Base-by-base conservation (phyloP, 2,888 invertebrate genomes). In the Nesidiocoris tenuis region DNA sequence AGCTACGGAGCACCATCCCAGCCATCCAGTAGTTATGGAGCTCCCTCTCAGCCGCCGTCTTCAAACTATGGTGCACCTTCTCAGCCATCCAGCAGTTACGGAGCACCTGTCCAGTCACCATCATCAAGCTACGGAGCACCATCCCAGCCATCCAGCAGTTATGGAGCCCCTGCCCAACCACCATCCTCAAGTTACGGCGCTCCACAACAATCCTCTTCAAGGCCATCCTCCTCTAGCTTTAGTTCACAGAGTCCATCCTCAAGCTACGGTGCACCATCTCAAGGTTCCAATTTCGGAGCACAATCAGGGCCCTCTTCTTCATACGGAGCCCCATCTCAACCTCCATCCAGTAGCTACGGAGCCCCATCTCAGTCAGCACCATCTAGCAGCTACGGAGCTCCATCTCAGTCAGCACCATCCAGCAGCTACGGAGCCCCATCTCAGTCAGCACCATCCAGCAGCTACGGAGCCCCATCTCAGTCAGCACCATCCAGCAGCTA, bases 101-200 rank as follows among this genome's bases (percentile, higher is more conserved):
- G 39, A 39, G 5, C 39, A 39, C 39, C 39, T 7, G 39, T 12
- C 39, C 39, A 39, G 39, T 7, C 3, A 24, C 74, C 74, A 17
- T 57, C 76, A 7, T 56, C 74, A 18, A 76, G 66, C 16, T 80
- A 79, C 63, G 79, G 80, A 5, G 72, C 76, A 2, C 80, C 77
- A 39, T 18, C 24, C 59, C 0, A 18, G 3, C 59, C 19, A 39
- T 39, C 39, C 39, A 7, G 5, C 39, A 39, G 39, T 68, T 75
- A 71, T 55, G 71, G 77, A 19, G 54, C 65, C 63, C 79, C 72
- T 18, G 61, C 71, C 7, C 71, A 24, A 19, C 61, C 25, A 63
- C 72, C 61, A 25, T 25, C 24, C n/a, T n/a, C 61, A 82, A 70
- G 82, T 82, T 57, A 82, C 81, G 39, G 83, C 82, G 75, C 80